A percentile compares a stretch with the other conserved stretches of the same genome.
phyloP scores from a whole-genome alignment of 2,888 invertebrate genomes.

The Baccha elongata region DNA sequence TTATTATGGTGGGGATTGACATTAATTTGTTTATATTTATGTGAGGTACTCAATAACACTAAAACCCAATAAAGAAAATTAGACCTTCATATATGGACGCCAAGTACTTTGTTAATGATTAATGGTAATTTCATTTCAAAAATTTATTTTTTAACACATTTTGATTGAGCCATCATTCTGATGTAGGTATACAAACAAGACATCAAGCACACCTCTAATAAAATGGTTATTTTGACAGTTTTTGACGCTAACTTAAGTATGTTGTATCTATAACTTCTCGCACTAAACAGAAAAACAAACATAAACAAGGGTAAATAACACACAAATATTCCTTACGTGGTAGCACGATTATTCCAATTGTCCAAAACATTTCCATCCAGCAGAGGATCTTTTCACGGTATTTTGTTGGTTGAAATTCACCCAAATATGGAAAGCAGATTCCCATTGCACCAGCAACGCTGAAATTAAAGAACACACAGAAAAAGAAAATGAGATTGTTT shows the following conservation, averaged over 20 bases:
- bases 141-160: conserved; percentile 59
- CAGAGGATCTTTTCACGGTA: conserved; percentile 91
- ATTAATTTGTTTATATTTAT: too few relatives aligned
- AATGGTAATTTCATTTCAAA: conserved; percentile 47
- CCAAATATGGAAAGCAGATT: conserved; percentile 91
- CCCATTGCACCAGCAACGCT: conserved; percentile 93
- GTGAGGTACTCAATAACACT: conserved; percentile 12
- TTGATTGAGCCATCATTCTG: conserved; percentile 74
- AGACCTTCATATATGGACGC: neutral
- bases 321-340: conserved; percentile 84
- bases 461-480: conserved; percentile 74
- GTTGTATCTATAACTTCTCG: neutral
- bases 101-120: conserved; percentile 30
- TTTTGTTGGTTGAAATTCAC: conserved; percentile 91
- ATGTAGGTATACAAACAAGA: conserved; percentile 38
- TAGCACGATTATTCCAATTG: conserved; percentile 88
- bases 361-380: conserved; percentile 95
- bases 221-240: conserved; percentile 52
- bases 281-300: conserved; percentile 48
- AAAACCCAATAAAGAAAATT: conserved; percentile 37
- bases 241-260: conserved; percentile 28
- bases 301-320: conserved; percentile 6
- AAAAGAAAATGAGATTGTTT: too few relatives aligned
- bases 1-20: too few relatives aligned
- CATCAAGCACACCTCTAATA: conserved; percentile 38